Evolutionary conservation across 2,888 invertebrate species (phyloP).

Genomic region (Sceliomorpha sp.): DNA sequence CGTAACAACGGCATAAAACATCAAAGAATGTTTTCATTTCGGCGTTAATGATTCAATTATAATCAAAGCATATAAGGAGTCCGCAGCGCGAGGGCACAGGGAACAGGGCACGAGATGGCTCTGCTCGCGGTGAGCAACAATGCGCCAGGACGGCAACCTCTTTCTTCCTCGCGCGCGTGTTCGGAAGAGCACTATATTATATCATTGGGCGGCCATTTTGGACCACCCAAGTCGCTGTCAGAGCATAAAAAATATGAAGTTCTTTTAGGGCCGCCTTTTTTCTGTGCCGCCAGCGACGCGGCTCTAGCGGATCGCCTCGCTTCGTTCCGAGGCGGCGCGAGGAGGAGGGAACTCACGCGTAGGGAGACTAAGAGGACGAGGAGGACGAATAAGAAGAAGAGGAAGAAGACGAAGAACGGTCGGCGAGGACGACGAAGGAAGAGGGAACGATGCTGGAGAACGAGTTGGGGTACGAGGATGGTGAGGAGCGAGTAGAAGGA

Average conservation of each 20-base stretch:
- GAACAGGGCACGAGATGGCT: slow-evolving; percentile 40
- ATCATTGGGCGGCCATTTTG: slow-evolving; percentile 80
- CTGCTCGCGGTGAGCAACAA: slow-evolving; percentile 52
- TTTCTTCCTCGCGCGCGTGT: slow-evolving; percentile 51
- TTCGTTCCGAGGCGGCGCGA: slow-evolving; percentile 63
- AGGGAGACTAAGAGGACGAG: slow-evolving; percentile 43
- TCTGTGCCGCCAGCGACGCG: slow-evolving; percentile 76
- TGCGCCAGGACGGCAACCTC: slow-evolving; percentile 30
- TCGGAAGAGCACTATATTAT: slow-evolving; percentile 77
- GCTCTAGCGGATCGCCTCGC: slow-evolving; percentile 69
- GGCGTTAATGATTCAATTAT: slow-evolving; percentile 57
- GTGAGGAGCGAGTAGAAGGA: background rate
- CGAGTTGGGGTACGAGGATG: no score
- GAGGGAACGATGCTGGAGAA: slow-evolving; percentile 13
- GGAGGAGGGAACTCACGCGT: slow-evolving; percentile 52
- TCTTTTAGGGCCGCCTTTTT: slow-evolving; percentile 81
- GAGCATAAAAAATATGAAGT: slow-evolving; percentile 80
- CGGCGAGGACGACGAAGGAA: slow-evolving; percentile 13
- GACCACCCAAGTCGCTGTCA: slow-evolving; percentile 80
- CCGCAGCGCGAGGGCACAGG: slow-evolving; percentile 36
- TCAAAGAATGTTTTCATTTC: slow-evolving; percentile 47
- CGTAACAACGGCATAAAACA: slow-evolving; percentile 36
- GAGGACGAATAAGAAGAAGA: slow-evolving; percentile 41
- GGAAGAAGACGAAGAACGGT: slow-evolving; percentile 11
- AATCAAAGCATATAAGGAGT: slow-evolving; percentile 44